Base-by-base conservation (phyloP, 1,140 invertebrate species). In the Drosophila teissieri region DNA sequence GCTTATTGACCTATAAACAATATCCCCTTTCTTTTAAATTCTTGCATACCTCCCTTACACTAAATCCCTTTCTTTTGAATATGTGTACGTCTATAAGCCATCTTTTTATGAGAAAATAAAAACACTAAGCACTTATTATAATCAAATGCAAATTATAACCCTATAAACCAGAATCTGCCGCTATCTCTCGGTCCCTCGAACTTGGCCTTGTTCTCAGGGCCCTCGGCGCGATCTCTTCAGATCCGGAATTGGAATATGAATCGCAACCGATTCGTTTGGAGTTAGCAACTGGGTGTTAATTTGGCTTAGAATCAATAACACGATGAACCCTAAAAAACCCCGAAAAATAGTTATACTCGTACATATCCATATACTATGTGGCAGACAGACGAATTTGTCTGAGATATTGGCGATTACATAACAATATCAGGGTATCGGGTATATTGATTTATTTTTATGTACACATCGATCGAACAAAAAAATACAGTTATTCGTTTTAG, bases 221-320 rank as follows among this genome's bases (percentile, higher is more conserved):
- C 53, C 17, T 31, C 22, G 34, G 15, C 27, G 11, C 49, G 15
- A 52, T 52, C 31, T 69, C 19, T 34, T 60, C 17, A 24, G 11
- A 64, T 52, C 51, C 70, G 61, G 48, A 75, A 58, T 65, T 17
- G 70, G 48, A 40, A 19, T 42, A 22, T 36, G 42, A 53, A 46
- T 46, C 36, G 53, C 54, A 31, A 36, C 24, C 52, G 73, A 78
- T 73, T 68, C 44, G 60, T 67, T 80, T 61, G 58, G 36, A 86
- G 58, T 86, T 86, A 88, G 67, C 83, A 70, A 22, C 8, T 36
- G 72, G 40, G 63, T 86, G 83, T 56, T 86, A 86, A 86, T 73
- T 81, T 62, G 19, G 19, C 11, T 17, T 64, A 65, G 36, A 64
- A 62, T 60, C 51, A 57, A 78, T 62, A 83, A 79, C 78, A 78